Conservation (phyloP, 2,888 invertebrate genomes). For the Dryococelus australis region DNA sequence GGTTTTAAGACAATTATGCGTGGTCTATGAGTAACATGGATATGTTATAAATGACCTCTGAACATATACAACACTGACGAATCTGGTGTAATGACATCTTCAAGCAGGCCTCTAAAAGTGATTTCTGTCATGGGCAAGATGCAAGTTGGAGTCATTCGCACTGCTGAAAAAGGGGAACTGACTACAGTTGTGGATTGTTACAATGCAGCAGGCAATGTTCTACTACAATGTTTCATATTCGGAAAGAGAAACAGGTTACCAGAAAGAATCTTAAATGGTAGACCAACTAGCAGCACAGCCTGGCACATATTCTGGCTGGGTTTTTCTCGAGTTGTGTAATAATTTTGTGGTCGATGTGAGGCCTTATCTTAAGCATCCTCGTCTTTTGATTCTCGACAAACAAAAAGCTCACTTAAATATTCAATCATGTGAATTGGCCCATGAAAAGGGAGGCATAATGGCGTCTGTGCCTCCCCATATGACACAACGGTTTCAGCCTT, state of each 20-base stretch:
- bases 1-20: conserved; percentile 27
- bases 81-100: neutral
- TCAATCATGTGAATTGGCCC: neutral
- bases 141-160: conserved; percentile 1
- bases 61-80: conserved; percentile 23
- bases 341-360: neutral
- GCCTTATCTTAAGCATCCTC: neutral
- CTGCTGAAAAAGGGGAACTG: conserved; percentile 29
- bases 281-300: neutral
- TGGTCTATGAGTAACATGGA: conserved; percentile 8
- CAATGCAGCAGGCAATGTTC: conserved; percentile 16
- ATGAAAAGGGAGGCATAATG: neutral
- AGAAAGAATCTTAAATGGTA: neutral
- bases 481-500: neutral
- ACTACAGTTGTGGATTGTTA: conserved; percentile 26
- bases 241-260: neutral
- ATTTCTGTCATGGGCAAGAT: neutral
- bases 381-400: neutral
- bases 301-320: neutral
- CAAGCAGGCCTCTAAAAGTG: neutral
- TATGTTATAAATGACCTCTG: neutral
- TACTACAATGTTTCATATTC: neutral
- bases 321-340: neutral
- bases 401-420: neutral
- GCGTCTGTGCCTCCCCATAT: neutral